These are phyloP conservation scores for Macrotus californicus DNA, from an alignment of 2,113 vertebrate genomes.

Conservation along the genomic window DNA sequence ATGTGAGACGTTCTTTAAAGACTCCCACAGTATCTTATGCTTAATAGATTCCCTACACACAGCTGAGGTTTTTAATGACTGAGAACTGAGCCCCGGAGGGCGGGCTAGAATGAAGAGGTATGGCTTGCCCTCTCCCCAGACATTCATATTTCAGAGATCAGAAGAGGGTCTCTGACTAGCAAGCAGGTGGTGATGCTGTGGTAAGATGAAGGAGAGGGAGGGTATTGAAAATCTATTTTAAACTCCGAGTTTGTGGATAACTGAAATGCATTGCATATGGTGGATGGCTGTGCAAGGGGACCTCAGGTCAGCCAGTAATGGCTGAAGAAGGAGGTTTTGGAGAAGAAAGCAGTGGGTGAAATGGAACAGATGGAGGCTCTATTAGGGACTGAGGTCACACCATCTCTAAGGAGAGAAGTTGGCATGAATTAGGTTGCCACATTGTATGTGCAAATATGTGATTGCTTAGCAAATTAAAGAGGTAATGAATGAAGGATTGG, in stretches of 20 bases:
- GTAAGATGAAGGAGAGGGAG: not conserved
- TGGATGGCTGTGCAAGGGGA: not conserved
- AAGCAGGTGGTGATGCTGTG: not conserved
- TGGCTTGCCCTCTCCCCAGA: not conserved
- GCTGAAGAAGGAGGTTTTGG: not conserved
- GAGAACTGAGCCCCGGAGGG: not conserved
- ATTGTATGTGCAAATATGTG: slow-evolving; percentile 35
- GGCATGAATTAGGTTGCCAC: slow-evolving; percentile 4
- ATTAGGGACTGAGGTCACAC: not conserved
- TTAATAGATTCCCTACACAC: slow-evolving; percentile 21
- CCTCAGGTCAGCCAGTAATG: not conserved
- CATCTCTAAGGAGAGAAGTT: slow-evolving; percentile 21
- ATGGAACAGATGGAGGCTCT: slow-evolving; percentile 23
- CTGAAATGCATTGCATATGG: not conserved
- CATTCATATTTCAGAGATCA: not conserved
- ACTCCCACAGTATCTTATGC: not conserved
- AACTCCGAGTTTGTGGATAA: not conserved
- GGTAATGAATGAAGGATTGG: slow-evolving; percentile 8
- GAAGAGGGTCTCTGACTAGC: not conserved
- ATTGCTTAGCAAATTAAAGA: slow-evolving; percentile 38
- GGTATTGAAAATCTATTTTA: not conserved
- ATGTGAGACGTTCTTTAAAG: slow-evolving; percentile 31
- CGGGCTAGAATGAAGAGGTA: not conserved
- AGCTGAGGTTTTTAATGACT: slow-evolving; percentile 11
- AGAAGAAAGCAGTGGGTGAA: not conserved